phyloP scores from a whole-genome alignment of 1,140 invertebrate genomes.

The Samia ricini region DNA sequence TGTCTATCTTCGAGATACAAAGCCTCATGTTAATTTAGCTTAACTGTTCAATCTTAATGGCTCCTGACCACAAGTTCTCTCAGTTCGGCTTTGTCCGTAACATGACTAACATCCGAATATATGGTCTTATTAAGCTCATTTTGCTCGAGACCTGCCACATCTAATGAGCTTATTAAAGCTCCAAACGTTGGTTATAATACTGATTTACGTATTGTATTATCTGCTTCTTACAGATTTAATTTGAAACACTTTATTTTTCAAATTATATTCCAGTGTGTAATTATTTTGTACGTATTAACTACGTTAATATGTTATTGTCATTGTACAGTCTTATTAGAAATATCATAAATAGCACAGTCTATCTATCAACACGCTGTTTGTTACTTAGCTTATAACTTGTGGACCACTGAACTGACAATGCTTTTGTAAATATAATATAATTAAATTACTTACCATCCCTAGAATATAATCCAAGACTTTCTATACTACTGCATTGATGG shows the following conservation, averaged over 20 bases:
- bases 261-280: neutral
- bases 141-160: constrained; percentile 11
- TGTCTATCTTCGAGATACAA: constrained; percentile 13
- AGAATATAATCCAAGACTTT: no score
- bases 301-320: neutral
- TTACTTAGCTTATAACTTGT: no score
- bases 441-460: no score
- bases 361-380: no score
- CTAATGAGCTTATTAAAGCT: constrained; percentile 14
- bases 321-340: neutral
- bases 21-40: constrained; percentile 23
- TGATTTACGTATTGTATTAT: constrained; percentile 14
- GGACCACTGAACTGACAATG: no score
- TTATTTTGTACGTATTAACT: no score
- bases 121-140: constrained; percentile 20
- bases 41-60: constrained; percentile 30
- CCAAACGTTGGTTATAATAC: neutral
- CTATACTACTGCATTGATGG: no score
- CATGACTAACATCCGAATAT: constrained; percentile 25
- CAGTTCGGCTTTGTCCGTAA: constrained; percentile 19
- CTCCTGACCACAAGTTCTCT: constrained; percentile 13
- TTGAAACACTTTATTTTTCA: neutral
- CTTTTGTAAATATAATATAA: no score
- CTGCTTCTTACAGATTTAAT: neutral
- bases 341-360: neutral